Evolutionary conservation across 2,113 vertebrate species (phyloP), one percentile per base, ranked within the genome.

Genomic region (Ailurus styani): DNA sequence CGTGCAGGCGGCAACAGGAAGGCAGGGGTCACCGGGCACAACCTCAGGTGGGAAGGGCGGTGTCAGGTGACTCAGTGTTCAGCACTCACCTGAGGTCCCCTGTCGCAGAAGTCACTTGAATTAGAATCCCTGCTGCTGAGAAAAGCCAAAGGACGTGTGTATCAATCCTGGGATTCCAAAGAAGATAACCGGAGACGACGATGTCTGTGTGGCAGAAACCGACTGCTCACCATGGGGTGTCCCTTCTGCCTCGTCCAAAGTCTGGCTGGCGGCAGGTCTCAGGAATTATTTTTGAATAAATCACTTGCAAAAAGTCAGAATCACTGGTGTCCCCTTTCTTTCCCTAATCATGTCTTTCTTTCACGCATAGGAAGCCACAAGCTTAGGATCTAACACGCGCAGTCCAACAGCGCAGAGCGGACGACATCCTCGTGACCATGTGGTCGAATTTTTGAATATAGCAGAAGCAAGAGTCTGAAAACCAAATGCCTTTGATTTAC

Each of bases 221-320:
- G 37, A 18, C 57, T 3, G 12, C 34, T 47, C 29, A 0, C 7
- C 29, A 0, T 4, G 42, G 31, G 2, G 12, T 2, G 31, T 10
- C 12, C 83, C 31, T n/a, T 66, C 60, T 64, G 31, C 18, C 18
- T 17, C 11, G 29, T 15, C 18, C 60, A 9, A 45, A 50, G 29
- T 25, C 83, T 66, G 83, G 29, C 18, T 14, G 60, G 31, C 0
- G 1, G 29, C 21, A 66, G 20, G 42, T 50, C 42, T 25, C 42
- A 25, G n/a, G 31, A 66, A n/a, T 15, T 25, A 50, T 66, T 66
- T 66, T 15, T 86, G 40, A 64, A 34, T n/a, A 20, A n/a, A 25
- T 47, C 20, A 47, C 64, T n/a, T 66, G 18, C 60, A 21, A 45
- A 29, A 45, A 7, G 15, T 40, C 15, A 27, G 25, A 21, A 29